phyloP scores from a whole-genome alignment of 2,113 vertebrate genomes.

The Smithornis capensis region DNA sequence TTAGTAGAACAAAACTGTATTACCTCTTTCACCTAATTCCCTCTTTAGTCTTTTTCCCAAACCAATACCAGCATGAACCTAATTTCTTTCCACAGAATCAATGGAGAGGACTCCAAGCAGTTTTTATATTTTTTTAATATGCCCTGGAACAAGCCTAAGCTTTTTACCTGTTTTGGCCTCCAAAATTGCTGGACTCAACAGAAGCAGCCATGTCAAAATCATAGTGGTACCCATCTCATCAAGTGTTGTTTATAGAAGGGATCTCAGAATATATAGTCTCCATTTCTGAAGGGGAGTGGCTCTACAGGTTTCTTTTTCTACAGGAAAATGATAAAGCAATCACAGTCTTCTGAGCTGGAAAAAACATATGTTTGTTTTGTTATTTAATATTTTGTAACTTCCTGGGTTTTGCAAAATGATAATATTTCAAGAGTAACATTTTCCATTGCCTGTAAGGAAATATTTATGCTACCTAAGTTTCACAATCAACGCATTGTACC shows the following conservation, averaged over 20 bases:
- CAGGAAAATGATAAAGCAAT: not conserved
- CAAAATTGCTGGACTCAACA: conserved; percentile 8
- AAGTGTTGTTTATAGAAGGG: not conserved
- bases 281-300: conserved; percentile 40
- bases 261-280: conserved; percentile 25
- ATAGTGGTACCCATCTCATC: not conserved
- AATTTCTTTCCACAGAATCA: not conserved
- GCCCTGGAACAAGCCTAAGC: not conserved
- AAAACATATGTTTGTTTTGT: conserved; percentile 18
- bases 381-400: conserved; percentile 43
- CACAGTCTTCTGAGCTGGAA: not conserved
- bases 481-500: not conserved
- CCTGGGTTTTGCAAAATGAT: conserved; percentile 6
- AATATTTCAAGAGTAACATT: not conserved
- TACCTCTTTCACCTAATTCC: not conserved
- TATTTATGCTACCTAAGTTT: not conserved
- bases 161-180: conserved; percentile 42
- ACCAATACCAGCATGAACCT: not conserved
- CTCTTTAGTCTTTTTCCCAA: not conserved
- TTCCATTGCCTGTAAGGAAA: not conserved
- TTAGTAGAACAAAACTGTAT: not conserved
- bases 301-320: not conserved
- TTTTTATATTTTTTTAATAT: not conserved
- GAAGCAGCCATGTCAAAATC: not conserved
- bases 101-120: not conserved